Evolutionary conservation across 2,888 invertebrate genomes (phyloP).

Genomic region (Eristalis arbustorum): DNA sequence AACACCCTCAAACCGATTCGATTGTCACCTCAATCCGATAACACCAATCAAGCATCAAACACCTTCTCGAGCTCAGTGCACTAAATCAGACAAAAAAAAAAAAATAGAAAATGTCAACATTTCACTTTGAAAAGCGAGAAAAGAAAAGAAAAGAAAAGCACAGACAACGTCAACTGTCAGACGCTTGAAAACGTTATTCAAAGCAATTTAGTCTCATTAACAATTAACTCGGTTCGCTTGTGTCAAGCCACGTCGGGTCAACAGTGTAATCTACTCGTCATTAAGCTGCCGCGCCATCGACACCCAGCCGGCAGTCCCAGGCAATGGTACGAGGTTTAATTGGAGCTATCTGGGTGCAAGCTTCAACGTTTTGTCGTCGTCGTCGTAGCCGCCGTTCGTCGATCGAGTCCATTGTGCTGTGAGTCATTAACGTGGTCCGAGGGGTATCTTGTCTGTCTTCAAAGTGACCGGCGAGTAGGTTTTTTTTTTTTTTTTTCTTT

Average conservation of each 20-base stretch:
- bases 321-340: not conserved
- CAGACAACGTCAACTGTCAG: not conserved
- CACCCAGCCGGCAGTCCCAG: not conserved
- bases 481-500: too few species aligned
- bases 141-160: not conserved
- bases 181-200: not conserved
- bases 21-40: not conserved
- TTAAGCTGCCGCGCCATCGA: constrained; percentile 8
- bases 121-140: not conserved
- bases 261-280: constrained; percentile 27
- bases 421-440: not conserved
- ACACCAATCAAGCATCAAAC: not conserved
- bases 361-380: constrained; percentile 1
- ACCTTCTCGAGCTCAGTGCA: not conserved
- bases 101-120: not conserved
- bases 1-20: not conserved
- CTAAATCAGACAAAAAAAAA: not conserved
- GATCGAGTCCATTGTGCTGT: constrained; percentile 19
- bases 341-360: constrained; percentile 3
- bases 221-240: constrained; percentile 13
- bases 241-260: constrained; percentile 45
- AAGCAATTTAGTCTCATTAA: constrained; percentile 26
- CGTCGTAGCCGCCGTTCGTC: not conserved
- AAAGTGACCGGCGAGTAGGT: not conserved
- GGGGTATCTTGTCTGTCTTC: constrained; percentile 13